Conservation (phyloP, 30 jellyfish, hydroid and myxozoan genomes). For the Catostylus mosaicus region DNA sequence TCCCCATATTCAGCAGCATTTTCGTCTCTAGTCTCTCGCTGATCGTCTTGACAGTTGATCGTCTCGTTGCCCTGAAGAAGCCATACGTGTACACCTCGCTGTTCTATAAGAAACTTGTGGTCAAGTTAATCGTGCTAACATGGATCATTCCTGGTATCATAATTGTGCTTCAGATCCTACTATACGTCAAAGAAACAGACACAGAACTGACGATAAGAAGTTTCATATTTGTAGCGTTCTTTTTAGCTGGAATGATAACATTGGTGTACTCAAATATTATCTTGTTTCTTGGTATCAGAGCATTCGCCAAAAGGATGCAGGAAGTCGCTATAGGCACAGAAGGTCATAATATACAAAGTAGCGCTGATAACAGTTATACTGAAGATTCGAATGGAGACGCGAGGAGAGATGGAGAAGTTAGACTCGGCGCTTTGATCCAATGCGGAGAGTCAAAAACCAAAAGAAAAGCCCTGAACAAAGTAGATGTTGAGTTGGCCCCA, state of each 20-base stretch:
- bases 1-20: constrained; percentile 61
- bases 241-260: neutral
- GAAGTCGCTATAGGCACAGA: neutral
- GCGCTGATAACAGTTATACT: constrained; percentile 7
- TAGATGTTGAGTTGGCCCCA: neutral
- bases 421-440: neutral
- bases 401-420: neutral
- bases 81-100: constrained; percentile 21
- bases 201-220: constrained; percentile 39
- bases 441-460: neutral
- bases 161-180: constrained; percentile 24
- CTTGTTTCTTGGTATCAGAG: constrained; percentile 16
- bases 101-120: neutral
- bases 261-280: neutral
- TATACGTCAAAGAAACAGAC: neutral
- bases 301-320: constrained; percentile 8
- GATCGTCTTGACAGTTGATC: constrained; percentile 40
- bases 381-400: neutral
- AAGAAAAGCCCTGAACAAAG: neutral
- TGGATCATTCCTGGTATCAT: constrained; percentile 53
- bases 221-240: constrained; percentile 18
- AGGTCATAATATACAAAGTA: neutral
- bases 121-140: constrained; percentile 7
- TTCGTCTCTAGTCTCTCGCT: constrained; percentile 48
- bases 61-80: constrained; percentile 49